phyloP scores from a whole-genome alignment of 2,888 invertebrate genomes.

The Dioctria rufipes region DNA sequence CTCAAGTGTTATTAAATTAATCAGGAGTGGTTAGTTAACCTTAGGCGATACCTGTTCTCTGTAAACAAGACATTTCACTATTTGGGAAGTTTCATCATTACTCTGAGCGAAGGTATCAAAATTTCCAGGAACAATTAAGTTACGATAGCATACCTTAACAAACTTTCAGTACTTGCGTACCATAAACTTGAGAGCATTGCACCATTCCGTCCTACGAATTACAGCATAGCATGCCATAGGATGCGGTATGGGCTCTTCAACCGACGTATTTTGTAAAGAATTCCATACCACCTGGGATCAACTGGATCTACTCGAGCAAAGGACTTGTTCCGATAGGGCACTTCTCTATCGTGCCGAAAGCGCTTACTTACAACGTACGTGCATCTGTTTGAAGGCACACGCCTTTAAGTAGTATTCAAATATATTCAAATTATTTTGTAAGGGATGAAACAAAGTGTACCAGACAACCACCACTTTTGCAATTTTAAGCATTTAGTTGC shows the following conservation, averaged over 20 bases:
- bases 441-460: constrained; percentile 46
- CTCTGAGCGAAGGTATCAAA: neutral
- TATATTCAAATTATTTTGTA: constrained; percentile 51
- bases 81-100: neutral
- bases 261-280: constrained; percentile 9
- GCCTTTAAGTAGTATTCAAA: constrained; percentile 40
- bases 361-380: neutral
- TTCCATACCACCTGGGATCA: neutral
- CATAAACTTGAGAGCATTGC: neutral
- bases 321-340: neutral
- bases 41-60: too few species aligned
- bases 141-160: neutral
- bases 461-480: constrained; percentile 33
- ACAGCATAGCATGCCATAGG: neutral
- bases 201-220: neutral
- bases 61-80: neutral
- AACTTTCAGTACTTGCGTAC: too few species aligned
- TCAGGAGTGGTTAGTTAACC: too few species aligned
- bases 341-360: neutral
- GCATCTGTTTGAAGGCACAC: constrained; percentile 32
- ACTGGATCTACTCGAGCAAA: neutral
- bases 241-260: neutral
- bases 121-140: constrained; percentile 3
- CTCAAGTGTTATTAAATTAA: too few species aligned
- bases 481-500: constrained; percentile 41